These are phyloP conservation scores for Pollimyrus isidori DNA, from an alignment of 2,113 vertebrate genomes.

Conservation along the genomic window DNA sequence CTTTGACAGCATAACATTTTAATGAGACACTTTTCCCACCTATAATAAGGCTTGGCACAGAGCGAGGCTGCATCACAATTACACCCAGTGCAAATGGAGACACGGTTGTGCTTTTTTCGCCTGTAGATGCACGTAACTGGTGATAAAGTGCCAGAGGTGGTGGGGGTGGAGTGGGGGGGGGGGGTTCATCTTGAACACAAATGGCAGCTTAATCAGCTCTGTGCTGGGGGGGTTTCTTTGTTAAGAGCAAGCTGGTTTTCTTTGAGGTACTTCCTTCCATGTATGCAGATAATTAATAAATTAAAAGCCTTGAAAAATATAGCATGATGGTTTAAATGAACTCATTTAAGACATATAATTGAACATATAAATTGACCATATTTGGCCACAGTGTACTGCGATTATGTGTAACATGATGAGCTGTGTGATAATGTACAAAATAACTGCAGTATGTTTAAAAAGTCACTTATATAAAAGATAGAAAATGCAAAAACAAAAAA, in stretches of 20 bases:
- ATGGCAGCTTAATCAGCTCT: neutral
- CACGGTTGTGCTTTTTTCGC: slow-evolving; percentile 20
- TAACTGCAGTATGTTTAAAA: neutral
- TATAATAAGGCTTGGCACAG: slow-evolving; percentile 40
- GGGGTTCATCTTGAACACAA: neutral
- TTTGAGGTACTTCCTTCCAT: neutral
- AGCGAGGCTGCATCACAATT: slow-evolving; percentile 38
- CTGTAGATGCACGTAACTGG: slow-evolving; percentile 27
- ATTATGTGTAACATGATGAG: neutral
- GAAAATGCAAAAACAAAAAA: neutral
- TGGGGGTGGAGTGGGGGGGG: neutral
- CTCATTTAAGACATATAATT: neutral
- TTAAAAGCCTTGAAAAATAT: neutral
- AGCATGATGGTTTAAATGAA: neutral
- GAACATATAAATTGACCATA: neutral
- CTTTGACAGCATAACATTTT: slow-evolving; percentile 35
- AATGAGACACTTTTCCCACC: slow-evolving; percentile 30
- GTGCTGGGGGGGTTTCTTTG: neutral
- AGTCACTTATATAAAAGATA: neutral
- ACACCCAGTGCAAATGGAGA: neutral
- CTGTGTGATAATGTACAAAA: neutral
- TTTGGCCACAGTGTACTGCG: neutral
- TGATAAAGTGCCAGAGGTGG: neutral
- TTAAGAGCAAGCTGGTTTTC: neutral
- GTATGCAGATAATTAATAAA: neutral